Percentiles rank a stretch among this genome's conserved stretches.
These are phyloP conservation scores for Agrochola litura DNA, from an alignment of 2,888 invertebrate genomes.

Conservation along the genomic window DNA sequence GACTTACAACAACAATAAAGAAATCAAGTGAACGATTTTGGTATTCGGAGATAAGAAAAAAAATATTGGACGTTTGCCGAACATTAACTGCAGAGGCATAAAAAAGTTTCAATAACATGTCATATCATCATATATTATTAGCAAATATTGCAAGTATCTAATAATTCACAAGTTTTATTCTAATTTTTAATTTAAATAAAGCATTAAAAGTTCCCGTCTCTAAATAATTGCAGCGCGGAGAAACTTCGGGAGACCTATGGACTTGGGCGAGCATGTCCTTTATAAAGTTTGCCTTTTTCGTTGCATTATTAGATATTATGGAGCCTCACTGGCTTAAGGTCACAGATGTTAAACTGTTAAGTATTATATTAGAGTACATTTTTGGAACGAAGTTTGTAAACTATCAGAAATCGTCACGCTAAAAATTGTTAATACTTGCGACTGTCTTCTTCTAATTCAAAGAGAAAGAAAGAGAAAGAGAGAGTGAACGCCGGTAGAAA, in stretches of 20 bases:
- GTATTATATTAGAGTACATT: background rate
- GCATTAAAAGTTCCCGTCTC: conserved; percentile 52
- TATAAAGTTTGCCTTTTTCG: conserved; percentile 61
- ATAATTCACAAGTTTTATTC: conserved; percentile 17
- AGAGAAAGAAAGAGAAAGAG: too few relatives aligned
- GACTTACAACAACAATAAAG: background rate
- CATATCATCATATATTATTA: background rate
- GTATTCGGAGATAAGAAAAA: background rate
- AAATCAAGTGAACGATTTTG: background rate
- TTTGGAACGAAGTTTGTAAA: too few relatives aligned
- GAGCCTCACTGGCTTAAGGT: conserved; percentile 41
- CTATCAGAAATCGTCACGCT: too few relatives aligned
- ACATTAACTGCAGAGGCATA: background rate
- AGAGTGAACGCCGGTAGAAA: too few relatives aligned
- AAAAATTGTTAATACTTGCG: too few relatives aligned
- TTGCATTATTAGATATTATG: conserved; percentile 56
- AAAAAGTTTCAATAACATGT: background rate
- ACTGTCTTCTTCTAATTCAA: too few relatives aligned
- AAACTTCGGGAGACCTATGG: conserved; percentile 61
- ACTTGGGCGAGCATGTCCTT: conserved; percentile 45
- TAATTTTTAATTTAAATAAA: conserved; percentile 37
- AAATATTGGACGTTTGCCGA: background rate
- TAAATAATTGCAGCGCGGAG: conserved; percentile 64
- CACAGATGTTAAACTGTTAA: conserved; percentile 43
- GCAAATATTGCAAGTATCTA: conserved; percentile 4